Base-by-base conservation (phyloP, 2,888 invertebrate genomes). In the Caenorhabditis drosophilae region DNA sequence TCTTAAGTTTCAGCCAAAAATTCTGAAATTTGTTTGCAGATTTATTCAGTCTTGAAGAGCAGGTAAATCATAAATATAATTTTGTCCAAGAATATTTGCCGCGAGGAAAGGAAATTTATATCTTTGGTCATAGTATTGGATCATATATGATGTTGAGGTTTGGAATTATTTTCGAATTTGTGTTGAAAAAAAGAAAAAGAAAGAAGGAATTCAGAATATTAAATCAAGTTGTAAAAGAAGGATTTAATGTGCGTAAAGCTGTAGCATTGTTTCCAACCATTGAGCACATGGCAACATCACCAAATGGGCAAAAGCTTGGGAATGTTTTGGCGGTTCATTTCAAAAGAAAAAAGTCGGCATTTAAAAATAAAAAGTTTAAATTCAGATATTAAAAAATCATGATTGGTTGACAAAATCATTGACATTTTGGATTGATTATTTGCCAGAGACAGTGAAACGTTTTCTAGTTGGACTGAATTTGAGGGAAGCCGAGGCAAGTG, bases 71-170 rank as follows among this genome's bases (percentile, higher is more conserved):
- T 57, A 76, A 76, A 48, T 51, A 75, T 25, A 63, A 77, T 16
- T 80, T 77, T 51, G 67, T 74, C 12, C 49, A 58, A n/a, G 72
- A 79, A 36, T 59, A 70, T 45, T 46, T 80, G 27, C 73, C 75
- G 36, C 59, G 56, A 51, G 72, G 67, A 12, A 56, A 63, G 7
- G 40, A 57, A 23, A 54, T 78, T 16, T 69, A 71, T 34, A 44
- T 80, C 16, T 55, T 80, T 22, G 80, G 80, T 0, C 80, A 80
- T 51, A 78, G 77, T 48, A 80, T 80, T 56, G 80, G 77, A 1
- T 67, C 73, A 2, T 77, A 75, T 50, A 77, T 77, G 73, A 72
- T 73, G 73, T 57, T 76, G 2, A 61, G 47, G 63, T 66, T 31
- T 41, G 25, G 4, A 6, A 3, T 12, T 11, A n/a, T 3, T 15